Evolutionary conservation across 2,888 invertebrate genomes (phyloP).

Genomic region (Agonopterix arenella): DNA sequence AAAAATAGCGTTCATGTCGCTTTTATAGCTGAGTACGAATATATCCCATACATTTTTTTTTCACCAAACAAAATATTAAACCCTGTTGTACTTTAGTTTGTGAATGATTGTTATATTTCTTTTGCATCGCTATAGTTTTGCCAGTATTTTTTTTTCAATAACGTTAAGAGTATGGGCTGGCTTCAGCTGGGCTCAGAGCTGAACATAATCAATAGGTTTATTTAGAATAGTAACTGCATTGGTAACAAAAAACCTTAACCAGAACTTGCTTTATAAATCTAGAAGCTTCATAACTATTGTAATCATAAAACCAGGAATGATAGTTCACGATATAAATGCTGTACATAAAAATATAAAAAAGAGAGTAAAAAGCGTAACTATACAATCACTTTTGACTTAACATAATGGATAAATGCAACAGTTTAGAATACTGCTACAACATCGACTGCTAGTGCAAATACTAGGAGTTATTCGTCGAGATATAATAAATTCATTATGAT

Average conservation of each 20-base stretch:
- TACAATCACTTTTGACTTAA: slow-evolving; percentile 64
- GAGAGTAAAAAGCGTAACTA: slow-evolving; percentile 59
- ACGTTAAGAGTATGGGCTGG: no score
- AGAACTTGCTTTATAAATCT: slow-evolving; percentile 31
- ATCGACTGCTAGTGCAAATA: background rate
- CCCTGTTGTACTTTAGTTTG: no score
- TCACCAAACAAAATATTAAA: no score
- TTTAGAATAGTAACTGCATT: slow-evolving; percentile 61
- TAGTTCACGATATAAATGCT: slow-evolving; percentile 60
- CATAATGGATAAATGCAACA: slow-evolving; percentile 68
- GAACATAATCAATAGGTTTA: background rate
- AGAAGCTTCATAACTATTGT: slow-evolving; percentile 24
- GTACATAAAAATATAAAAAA: slow-evolving; percentile 56
- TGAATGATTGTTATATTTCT: no score
- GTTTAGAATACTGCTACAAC: slow-evolving; percentile 19
- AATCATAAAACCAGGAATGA: slow-evolving; percentile 57
- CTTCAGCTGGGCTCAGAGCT: background rate
- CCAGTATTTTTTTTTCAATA: no score
- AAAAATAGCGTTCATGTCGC: slow-evolving; percentile 16
- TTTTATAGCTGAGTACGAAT: no score
- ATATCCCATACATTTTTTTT: no score
- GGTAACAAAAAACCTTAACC: slow-evolving; percentile 60
- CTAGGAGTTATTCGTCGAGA: slow-evolving; percentile 50
- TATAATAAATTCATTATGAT: slow-evolving; percentile 35
- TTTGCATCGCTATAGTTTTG: no score